Base-by-base conservation (phyloP, 1,140 invertebrate genomes). In the Drosophila neocordata region DNA sequence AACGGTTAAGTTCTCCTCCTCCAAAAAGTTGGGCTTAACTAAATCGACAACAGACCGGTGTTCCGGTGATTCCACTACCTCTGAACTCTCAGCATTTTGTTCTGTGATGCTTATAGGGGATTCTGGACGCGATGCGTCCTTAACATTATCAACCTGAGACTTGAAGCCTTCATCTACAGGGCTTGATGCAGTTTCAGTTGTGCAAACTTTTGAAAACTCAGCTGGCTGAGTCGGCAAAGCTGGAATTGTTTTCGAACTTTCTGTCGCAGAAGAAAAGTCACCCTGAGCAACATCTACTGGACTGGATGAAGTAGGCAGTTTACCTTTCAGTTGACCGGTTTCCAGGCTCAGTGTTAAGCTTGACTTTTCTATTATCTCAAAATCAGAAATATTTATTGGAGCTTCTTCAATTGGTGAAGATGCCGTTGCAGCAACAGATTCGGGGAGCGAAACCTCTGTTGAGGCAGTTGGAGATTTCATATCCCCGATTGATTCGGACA, bases 401-500 rank as follows among this genome's bases (percentile, higher is more conserved):
- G 41, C 13, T 15, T 44, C 13, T 7, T 44, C 41, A 2, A 44
- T 44, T 44, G 38, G 7, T 8, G 38, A 44, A 6, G 38, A 75
- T 0, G 13, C 59, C 3, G 56, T 27, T 4, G n/a, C 68, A 4
- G 35, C 71, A 0, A 66, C 71, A 1, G 84, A 89, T 41, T 18
- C 69, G 4, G 65, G 79, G 8, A 73, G 59, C 4, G 82, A 77
- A 0, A 37, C 2, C 48, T 75, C 71, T 1, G 66, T 72, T 1
- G 79, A 81, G 1, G 59, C 34, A 37, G 24, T 8, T 20, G 31
- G 9, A 15, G 79, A 79, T 34, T 79, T 80, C 0, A 73, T 69
- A 34, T 70, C 67, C 12, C 60, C 71, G 0, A 76, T 69, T 1
- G 84, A 90, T 38, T 35, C 73, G 13, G 69, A 67, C 1, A 67